Percentiles rank a stretch among this genome's conserved stretches.
Conservation (phyloP, 2,888 invertebrate genomes). For the Agonum fuliginosum region DNA sequence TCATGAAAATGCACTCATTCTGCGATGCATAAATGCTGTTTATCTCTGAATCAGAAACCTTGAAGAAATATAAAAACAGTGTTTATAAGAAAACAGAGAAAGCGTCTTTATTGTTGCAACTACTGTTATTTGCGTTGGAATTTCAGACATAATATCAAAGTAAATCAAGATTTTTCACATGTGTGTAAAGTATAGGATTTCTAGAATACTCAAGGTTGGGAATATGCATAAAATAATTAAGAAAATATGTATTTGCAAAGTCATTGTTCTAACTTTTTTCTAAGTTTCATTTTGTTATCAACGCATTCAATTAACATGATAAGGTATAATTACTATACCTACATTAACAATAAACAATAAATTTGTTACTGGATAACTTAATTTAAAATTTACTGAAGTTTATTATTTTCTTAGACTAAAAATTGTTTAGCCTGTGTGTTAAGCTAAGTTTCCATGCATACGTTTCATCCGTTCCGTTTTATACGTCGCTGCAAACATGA, state of each 20-base stretch:
- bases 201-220: conserved; percentile 18
- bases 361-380: no score
- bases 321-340: neutral
- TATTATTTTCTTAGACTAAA: no score
- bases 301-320: neutral
- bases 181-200: neutral
- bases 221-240: conserved; percentile 8
- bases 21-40: neutral
- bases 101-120: conserved; percentile 22
- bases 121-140: conserved; percentile 30
- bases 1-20: neutral
- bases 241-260: conserved; percentile 3
- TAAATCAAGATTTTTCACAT: conserved; percentile 30
- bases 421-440: no score
- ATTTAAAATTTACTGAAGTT: no score
- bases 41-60: conserved; percentile 20
- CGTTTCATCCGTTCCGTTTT: no score
- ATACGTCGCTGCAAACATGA: no score
- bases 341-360: no score
- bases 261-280: conserved; percentile 7
- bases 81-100: conserved; percentile 29
- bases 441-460: no score
- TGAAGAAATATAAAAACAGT: conserved; percentile 28
- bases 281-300: neutral
- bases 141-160: conserved; percentile 5